Base-by-base conservation (phyloP, 2,888 invertebrate species). In the Hedychridium roseum region DNA sequence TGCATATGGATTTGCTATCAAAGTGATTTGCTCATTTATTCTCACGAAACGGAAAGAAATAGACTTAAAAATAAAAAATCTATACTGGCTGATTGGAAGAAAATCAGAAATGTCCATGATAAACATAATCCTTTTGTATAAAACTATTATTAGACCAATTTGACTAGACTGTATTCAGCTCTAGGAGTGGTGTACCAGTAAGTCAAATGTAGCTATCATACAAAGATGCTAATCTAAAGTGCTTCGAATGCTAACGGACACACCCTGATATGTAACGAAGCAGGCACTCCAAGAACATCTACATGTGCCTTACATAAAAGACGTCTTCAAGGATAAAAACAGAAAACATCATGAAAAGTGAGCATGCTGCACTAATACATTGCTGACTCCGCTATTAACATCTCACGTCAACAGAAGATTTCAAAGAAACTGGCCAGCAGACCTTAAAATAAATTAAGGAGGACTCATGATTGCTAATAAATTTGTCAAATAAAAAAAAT, bases 1-100 rank as follows among this genome's bases (percentile, higher is more conserved):
- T 57, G 1, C 48, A 52, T 23, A 31, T 63, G 4, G 47, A 57
- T 20, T 16, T 30, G n/a, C 42, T 32, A 28, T 23, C 57, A n/a
- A 57, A 45, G 1, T 59, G 44, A 43, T 28, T 36, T 15, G 1
- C 38, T 6, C 34, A 31, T n/a, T n/a, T 2, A 48, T 46, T 0
- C 9, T 2, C 2, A 20, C 32, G 11, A 54, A 49, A 47, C 43
- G 38, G 12, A 28, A 51, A 2, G 26, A 58, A 45, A 27, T 54
- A 1, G 27, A 28, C 9, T 6, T 31, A 4, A 50, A 28, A 46
- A 21, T 48, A 3, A 36, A 15, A 15, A n/a, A 54, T n/a, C 40
- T 54, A 28, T 37, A 47, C n/a, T 50, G 50, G 47, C 27, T 54
- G 34, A 35, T 34, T 1, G 49, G 41, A 14, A 40, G 27, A 12